Conservation (phyloP, 1,140 invertebrate genomes). For the Aphidius gifuensis region DNA sequence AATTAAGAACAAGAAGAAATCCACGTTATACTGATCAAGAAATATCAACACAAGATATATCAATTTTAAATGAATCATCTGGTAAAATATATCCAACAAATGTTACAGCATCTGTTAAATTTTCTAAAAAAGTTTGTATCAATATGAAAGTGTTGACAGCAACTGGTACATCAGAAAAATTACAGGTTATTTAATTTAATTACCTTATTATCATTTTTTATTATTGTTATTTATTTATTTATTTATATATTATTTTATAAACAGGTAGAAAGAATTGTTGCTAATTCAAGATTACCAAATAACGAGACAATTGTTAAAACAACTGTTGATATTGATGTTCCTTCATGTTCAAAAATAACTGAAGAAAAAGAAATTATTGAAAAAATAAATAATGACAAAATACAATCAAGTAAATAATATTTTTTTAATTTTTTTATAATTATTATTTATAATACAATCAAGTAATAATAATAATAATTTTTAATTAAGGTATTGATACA, state of each 20-base stretch:
- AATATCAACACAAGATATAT: too few species aligned
- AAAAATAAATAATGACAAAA: neutral
- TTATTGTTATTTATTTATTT: neutral
- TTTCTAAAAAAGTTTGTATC: constrained; percentile 48
- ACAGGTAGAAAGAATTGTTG: neutral
- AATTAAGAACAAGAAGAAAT: constrained; percentile 44
- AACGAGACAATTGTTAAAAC: constrained; percentile 1
- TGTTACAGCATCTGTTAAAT: constrained; percentile 47
- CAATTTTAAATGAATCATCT: too few species aligned
- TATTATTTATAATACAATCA: neutral
- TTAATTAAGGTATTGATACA: constrained; percentile 27
- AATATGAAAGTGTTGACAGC: constrained; percentile 33
- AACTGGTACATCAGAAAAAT: constrained; percentile 4
- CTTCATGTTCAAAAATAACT: neutral
- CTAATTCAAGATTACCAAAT: neutral
- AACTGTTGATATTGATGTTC: neutral
- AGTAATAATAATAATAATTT: neutral
- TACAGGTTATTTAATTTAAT: neutral
- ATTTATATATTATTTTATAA: neutral
- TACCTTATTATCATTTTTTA: neutral
- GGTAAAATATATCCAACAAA: constrained; percentile 30
- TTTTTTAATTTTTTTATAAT: constrained; percentile 13
- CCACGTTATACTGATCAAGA: constrained; percentile 30
- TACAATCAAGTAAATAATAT: constrained; percentile 1
- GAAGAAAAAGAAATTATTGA: neutral